Conservation (phyloP, 2,797 vertebrate genomes). For the Capromys pilorides region DNA sequence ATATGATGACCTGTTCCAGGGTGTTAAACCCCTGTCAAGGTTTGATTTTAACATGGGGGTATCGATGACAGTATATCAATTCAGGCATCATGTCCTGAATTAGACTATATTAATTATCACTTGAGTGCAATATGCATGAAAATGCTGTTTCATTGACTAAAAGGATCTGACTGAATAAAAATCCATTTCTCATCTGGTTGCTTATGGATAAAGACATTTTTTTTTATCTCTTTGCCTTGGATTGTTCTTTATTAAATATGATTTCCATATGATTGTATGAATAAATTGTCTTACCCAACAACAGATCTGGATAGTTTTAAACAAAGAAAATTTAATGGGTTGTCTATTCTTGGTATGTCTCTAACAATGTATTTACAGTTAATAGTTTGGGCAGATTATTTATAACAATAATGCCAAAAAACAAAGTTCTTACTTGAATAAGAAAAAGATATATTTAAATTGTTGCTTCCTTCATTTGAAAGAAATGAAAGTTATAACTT, state of each 20-base stretch:
- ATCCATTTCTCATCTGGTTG: constrained; percentile 89
- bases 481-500: constrained; percentile 56
- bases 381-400: constrained; percentile 73
- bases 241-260: constrained; percentile 87
- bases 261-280: constrained; percentile 86
- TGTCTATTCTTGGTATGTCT: constrained; percentile 79
- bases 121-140: constrained; percentile 88
- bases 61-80: constrained; percentile 90
- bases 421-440: constrained; percentile 68
- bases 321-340: constrained; percentile 83
- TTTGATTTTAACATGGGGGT: constrained; percentile 89
- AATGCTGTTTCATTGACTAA: constrained; percentile 87
- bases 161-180: constrained; percentile 89
- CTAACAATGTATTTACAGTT: constrained; percentile 78
- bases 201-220: constrained; percentile 88
- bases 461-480: constrained; percentile 64
- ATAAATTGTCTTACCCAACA: constrained; percentile 83
- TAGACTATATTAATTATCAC: constrained; percentile 90
- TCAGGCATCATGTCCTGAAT: constrained; percentile 89
- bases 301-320: constrained; percentile 84
- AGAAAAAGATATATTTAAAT: constrained; percentile 69
- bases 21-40: constrained; percentile 91
- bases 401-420: constrained; percentile 68
- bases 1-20: constrained; percentile 91
- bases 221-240: constrained; percentile 81